Conservation (phyloP, 2,888 invertebrate species). For the Folsomia manolachei region DNA sequence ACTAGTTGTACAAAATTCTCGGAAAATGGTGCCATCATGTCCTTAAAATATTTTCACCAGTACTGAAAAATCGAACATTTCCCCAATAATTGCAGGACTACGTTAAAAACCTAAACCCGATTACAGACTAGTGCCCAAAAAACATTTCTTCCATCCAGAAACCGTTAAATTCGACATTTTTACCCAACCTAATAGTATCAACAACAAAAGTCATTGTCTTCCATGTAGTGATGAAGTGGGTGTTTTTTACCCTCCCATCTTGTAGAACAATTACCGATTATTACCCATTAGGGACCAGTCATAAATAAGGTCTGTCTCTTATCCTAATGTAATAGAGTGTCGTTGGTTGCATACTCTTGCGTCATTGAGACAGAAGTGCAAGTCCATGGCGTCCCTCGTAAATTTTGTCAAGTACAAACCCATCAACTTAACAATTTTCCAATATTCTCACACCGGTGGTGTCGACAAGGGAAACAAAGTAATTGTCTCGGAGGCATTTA, state of each 20-base stretch:
- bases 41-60: too few species aligned
- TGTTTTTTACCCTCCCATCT: constrained; percentile 14
- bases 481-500: background rate
- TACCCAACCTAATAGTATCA: background rate
- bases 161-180: too few species aligned
- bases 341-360: background rate
- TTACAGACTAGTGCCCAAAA: too few species aligned
- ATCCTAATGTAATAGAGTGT: background rate
- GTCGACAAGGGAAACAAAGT: too few species aligned
- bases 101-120: too few species aligned
- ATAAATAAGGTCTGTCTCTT: constrained; percentile 6
- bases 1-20: too few species aligned
- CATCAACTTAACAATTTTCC: background rate
- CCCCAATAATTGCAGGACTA: too few species aligned
- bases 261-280: constrained; percentile 18
- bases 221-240: background rate
- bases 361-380: background rate
- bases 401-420: background rate
- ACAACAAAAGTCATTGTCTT: background rate
- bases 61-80: too few species aligned
- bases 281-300: constrained; percentile 15
- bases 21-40: too few species aligned
- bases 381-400: background rate
- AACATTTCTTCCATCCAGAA: too few species aligned
- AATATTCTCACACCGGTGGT: too few species aligned